Conservation (phyloP, 2,797 vertebrate species). For the Cheracebus regulus region DNA sequence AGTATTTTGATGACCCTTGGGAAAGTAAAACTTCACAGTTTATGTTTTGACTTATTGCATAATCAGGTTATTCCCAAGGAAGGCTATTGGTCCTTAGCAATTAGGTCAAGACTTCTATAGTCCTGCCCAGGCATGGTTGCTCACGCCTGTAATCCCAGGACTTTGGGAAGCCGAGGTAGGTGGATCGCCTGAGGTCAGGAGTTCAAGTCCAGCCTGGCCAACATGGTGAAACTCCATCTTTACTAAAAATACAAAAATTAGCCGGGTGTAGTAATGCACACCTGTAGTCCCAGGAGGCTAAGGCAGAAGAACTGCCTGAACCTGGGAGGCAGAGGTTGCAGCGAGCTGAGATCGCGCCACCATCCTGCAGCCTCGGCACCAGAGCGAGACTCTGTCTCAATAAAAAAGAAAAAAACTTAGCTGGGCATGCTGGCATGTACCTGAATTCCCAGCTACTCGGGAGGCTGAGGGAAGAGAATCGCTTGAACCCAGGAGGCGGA, state of each 20-base stretch:
- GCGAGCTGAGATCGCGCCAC: accelerated
- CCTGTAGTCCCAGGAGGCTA: not conserved
- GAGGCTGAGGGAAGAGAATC: not conserved
- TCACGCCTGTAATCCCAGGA: not conserved
- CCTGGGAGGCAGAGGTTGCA: not conserved
- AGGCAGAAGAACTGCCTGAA: not conserved
- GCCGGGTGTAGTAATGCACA: not conserved
- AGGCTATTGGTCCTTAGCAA: not conserved
- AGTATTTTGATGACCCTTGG: not conserved
- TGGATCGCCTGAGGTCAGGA: not conserved
- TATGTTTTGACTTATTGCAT: not conserved
- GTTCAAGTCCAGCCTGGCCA: not conserved
- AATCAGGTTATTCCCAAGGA: not conserved
- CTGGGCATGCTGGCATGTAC: too few relatives aligned
- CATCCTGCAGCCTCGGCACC: not conserved
- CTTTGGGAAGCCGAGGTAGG: not conserved
- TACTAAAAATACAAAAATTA: not conserved
- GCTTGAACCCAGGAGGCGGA: not conserved
- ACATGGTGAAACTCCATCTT: not conserved
- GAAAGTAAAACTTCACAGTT: not conserved
- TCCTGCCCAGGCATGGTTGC: not conserved
- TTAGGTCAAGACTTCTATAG: not conserved
- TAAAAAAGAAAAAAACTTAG: too few relatives aligned
- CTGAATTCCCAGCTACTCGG: not conserved
- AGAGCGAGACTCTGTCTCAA: not conserved